phyloP scores from a whole-genome alignment of 2,797 vertebrate species.

The Coendou prehensilis region DNA sequence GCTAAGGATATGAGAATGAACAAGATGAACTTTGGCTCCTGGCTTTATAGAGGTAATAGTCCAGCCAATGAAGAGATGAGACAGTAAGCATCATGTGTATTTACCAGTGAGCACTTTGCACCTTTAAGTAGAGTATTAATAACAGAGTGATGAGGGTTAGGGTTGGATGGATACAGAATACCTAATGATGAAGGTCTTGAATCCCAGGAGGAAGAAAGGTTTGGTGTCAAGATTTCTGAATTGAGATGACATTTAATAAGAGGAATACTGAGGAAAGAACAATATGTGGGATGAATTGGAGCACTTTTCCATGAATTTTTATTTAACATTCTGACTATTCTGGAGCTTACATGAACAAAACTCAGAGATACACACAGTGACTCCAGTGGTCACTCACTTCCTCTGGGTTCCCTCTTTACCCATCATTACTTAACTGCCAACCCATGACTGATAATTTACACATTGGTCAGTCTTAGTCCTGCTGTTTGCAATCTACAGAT shows the following conservation, averaged over 20 bases:
- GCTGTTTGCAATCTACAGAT: conserved; percentile 77
- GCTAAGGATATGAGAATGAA: background rate
- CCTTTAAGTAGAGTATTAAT: background rate
- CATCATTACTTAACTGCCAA: conserved; percentile 35
- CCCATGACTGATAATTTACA: conserved; percentile 69
- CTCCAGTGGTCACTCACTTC: background rate
- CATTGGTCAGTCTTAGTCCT: conserved; percentile 34
- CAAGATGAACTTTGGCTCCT: background rate
- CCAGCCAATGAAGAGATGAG: background rate
- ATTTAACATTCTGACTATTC: background rate
- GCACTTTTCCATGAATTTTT: background rate
- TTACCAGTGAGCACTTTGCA: conserved; percentile 15
- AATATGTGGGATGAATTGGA: background rate
- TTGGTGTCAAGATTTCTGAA: conserved; percentile 16
- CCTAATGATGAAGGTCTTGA: background rate
- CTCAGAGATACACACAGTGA: background rate
- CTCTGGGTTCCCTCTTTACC: conserved; percentile 38
- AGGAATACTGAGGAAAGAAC: background rate
- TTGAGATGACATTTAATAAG: background rate
- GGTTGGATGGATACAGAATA: background rate
- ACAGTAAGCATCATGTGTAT: background rate
- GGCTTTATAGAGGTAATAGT: background rate
- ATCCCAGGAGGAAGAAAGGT: background rate
- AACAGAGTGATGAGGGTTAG: background rate
- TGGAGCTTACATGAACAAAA: background rate